phyloP scores from a whole-genome alignment of 1,140 invertebrate species.

The Linepithema humile region DNA sequence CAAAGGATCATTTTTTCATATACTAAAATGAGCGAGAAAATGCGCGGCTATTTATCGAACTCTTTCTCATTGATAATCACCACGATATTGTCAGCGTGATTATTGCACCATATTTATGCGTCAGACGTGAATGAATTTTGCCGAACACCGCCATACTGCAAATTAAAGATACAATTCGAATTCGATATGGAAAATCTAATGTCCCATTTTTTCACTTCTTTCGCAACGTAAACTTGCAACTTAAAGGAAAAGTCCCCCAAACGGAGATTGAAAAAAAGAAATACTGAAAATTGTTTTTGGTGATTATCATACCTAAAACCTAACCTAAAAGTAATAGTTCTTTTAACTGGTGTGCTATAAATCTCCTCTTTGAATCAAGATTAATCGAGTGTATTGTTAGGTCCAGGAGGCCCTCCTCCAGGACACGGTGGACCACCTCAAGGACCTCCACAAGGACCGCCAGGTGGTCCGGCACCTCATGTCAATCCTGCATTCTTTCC shows the following conservation, averaged over 20 bases:
- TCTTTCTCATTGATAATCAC: neutral
- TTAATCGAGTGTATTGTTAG: slow-evolving; percentile 83
- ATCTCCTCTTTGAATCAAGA: slow-evolving; percentile 14
- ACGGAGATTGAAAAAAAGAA: no score
- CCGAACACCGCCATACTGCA: neutral
- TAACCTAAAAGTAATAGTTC: no score
- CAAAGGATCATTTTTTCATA: slow-evolving; percentile 57
- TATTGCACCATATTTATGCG: slow-evolving; percentile 17
- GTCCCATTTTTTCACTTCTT: no score
- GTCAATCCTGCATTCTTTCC: slow-evolving; percentile 98
- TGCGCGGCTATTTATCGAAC: neutral
- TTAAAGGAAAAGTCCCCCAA: no score
- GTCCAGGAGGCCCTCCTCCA: slow-evolving; percentile 87
- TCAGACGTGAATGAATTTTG: neutral
- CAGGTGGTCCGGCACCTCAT: slow-evolving; percentile 94
- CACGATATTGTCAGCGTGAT: neutral
- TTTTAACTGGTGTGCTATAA: no score
- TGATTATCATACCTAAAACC: no score
- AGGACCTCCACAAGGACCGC: slow-evolving; percentile 85
- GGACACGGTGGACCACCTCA: slow-evolving; percentile 86
- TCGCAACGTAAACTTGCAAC: no score
- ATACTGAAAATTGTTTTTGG: no score
- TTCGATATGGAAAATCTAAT: no score
- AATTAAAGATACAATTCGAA: neutral
- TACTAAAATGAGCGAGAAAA: neutral